Conservation (phyloP, 2,113 vertebrate genomes). For the Triplophysa rosa region DNA sequence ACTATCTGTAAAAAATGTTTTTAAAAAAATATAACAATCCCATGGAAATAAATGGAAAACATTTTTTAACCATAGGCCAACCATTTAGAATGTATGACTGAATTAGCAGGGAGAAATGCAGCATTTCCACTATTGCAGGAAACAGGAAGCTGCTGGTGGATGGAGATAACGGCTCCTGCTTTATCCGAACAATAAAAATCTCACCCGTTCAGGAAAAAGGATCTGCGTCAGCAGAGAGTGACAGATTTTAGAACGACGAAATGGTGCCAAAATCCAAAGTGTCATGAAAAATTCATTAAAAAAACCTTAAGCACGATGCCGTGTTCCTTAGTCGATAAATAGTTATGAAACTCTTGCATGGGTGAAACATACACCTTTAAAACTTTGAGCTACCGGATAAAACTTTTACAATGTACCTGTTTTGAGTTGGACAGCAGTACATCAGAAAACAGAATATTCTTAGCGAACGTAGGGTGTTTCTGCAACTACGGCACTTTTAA, state of each 20-base stretch:
- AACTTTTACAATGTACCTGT: no score
- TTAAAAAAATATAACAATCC: background rate
- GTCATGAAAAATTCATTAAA: slow-evolving; percentile 57
- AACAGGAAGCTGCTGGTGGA: slow-evolving; percentile 82
- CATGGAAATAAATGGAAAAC: slow-evolving; percentile 30
- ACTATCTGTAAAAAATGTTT: no score
- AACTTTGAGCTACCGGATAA: no score
- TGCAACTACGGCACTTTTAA: no score
- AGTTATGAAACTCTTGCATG: background rate
- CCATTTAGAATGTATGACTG: slow-evolving; percentile 49
- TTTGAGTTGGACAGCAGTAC: no score
- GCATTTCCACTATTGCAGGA: slow-evolving; percentile 81
- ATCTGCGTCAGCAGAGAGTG: slow-evolving; percentile 80
- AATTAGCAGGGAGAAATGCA: slow-evolving; percentile 46
- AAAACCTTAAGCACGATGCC: slow-evolving; percentile 58
- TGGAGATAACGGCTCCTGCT: slow-evolving; percentile 71
- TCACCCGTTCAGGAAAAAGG: slow-evolving; percentile 78
- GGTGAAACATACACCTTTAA: background rate
- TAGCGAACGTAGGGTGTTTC: no score
- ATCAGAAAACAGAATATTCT: no score
- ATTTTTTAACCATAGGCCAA: slow-evolving; percentile 40
- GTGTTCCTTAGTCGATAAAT: slow-evolving; percentile 17
- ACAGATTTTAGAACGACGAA: slow-evolving; percentile 63
- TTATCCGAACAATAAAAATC: slow-evolving; percentile 79
- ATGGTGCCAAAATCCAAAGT: slow-evolving; percentile 70